These are phyloP conservation scores for Gavia stellata DNA, from an alignment of 2,113 vertebrate species.

Conservation along the genomic window DNA sequence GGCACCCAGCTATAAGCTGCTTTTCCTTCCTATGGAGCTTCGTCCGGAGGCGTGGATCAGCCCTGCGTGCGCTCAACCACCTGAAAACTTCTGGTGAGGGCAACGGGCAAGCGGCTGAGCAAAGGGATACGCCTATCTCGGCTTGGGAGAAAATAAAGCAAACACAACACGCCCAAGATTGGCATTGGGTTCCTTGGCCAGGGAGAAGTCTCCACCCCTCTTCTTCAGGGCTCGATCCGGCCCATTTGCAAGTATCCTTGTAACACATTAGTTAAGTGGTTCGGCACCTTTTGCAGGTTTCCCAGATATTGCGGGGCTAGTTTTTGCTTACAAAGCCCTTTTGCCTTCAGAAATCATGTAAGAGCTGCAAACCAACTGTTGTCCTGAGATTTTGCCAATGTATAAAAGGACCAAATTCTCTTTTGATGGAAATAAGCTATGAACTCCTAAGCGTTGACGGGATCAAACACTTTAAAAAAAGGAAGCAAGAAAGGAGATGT, in stretches of 20 bases:
- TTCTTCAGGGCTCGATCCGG: neutral
- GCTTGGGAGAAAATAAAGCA: neutral
- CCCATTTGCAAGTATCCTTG: neutral
- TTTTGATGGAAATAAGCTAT: neutral
- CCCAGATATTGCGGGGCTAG: neutral
- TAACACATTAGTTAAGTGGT: neutral
- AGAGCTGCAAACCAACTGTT: neutral
- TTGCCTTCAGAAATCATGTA: neutral
- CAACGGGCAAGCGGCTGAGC: neutral
- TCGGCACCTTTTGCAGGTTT: neutral
- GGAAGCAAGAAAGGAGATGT: neutral
- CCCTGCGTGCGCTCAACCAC: neutral
- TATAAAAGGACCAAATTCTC: neutral
- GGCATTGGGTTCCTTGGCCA: neutral
- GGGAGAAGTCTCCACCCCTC: neutral
- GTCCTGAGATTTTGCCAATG: neutral
- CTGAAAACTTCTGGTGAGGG: neutral
- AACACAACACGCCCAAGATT: neutral
- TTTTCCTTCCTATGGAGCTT: neutral
- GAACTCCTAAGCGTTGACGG: neutral
- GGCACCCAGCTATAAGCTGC: neutral
- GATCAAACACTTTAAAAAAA: neutral
- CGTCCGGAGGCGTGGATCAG: accelerated
- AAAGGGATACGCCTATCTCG: neutral
- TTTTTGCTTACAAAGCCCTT: neutral